These are phyloP conservation scores for Heliconius erato DNA, from an alignment of 2,888 invertebrate genomes.

Conservation along the genomic window DNA sequence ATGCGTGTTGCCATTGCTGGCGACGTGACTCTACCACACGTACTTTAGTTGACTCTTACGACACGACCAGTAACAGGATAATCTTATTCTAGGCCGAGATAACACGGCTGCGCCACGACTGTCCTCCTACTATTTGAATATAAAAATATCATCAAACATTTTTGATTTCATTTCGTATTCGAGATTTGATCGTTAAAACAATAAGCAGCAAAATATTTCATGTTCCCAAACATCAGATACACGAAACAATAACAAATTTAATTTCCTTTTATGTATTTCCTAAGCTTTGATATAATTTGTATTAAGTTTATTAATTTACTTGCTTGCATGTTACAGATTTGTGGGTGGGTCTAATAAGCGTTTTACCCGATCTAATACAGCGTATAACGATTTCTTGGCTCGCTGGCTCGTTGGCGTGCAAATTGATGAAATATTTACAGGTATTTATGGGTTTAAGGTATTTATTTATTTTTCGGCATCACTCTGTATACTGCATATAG, in stretches of 20 bases:
- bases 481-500: too few species aligned
- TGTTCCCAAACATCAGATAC: neutral
- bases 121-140: too few species aligned
- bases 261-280: neutral
- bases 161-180: too few species aligned
- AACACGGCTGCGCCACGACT: too few species aligned
- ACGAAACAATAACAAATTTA: slow-evolving; percentile 5
- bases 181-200: neutral
- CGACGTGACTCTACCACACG: too few species aligned
- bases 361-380: slow-evolving; percentile 95
- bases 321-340: slow-evolving; percentile 88
- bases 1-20: too few species aligned
- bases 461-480: too few species aligned
- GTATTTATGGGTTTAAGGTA: slow-evolving; percentile 64
- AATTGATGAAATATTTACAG: slow-evolving; percentile 94
- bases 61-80: too few species aligned
- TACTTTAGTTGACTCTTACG: too few species aligned
- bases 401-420: slow-evolving; percentile 95
- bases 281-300: slow-evolving; percentile 5
- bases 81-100: too few species aligned
- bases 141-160: too few species aligned
- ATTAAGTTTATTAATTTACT: slow-evolving; percentile 2
- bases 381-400: slow-evolving; percentile 95
- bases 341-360: slow-evolving; percentile 94
- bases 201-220: neutral